Evolutionary conservation across 1,140 invertebrate genomes (phyloP), one percentile per base, ranked within the genome.

Genomic region (Reticulitermes speratus): DNA sequence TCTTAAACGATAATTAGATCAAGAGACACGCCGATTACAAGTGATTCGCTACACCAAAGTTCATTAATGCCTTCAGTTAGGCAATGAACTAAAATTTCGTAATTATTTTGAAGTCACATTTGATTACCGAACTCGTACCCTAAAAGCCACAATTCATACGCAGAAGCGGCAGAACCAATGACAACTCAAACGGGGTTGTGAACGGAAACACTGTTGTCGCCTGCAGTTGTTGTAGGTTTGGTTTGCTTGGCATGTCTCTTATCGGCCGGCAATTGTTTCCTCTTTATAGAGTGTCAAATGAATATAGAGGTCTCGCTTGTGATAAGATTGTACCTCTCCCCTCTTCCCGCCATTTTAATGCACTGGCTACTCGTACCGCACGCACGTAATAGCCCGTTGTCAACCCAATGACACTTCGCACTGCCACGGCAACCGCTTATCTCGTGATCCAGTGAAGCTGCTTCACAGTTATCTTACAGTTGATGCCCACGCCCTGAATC

Each of bases 231-330:
- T 75, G 65, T 75, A 6, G 65, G 25, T 75, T 75, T 30, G 65
- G 25, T 8, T 75, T 75, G n/a, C n/a, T 75, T 1, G 19, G 21
- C 44, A 19, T 84, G 21, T 8, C 32, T 44, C 83, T 45, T 52
- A 84, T 52, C 44, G 83, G 48, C 83, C 38, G 83, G 83, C 32
- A 44, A 84, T 84, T 84, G 38, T 84, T 84, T 84, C 83, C 83
- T 84, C 83, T 84, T 84, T 19, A 45, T 30, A 16, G 65, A 75
- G 65, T 75, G 65, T 75, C 25, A 30, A 75, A 14, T 75, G 65
- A 25, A 75, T 75, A 75, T 30, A 30, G 65, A 75, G 65, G n/a
- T 6, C 25, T 75, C 7, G 25, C 25, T 30, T 8, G 2, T 75
- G 65, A 75, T 75, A 75, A 75, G 65, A n/a, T 7, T 65, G 59